Base-by-base conservation (phyloP, 2,888 invertebrate genomes). In the Noctuana brunneofusca region DNA sequence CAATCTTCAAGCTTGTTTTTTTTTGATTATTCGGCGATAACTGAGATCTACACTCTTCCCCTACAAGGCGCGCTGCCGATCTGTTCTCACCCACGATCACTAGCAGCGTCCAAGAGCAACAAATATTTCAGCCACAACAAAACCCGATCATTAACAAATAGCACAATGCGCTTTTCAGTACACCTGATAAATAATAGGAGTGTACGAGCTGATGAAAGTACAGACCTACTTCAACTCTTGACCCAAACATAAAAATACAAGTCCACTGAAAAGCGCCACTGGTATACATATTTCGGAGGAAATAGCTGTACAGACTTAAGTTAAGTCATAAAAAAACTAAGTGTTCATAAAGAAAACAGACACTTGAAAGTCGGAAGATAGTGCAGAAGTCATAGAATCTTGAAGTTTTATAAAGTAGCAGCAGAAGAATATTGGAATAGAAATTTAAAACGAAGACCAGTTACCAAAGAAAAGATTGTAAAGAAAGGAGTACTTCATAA, bases 41-140 rank as follows among this genome's bases (percentile, higher is more conserved):
- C n/a, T n/a, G n/a, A n/a, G n/a, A n/a, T n/a, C n/a, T n/a, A n/a
- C n/a, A n/a, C n/a, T n/a, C n/a, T n/a, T n/a, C n/a, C n/a, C n/a
- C n/a, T n/a, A n/a, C n/a, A n/a, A n/a, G n/a, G n/a, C n/a, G n/a
- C n/a, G n/a, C n/a, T n/a, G n/a, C n/a, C n/a, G n/a, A n/a, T n/a
- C n/a, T 84, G 80, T 84, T 84, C 69, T 86, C 84, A 64, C 70
- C 74, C 73, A 71, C 68, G 74, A 83, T 71, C 76, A 79, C 87
- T 87, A 76, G 83, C 83, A 81, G 87, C 80, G 89, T 86, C 80
- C 87, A 75, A 72, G 76, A 71, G 73, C 68, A 75, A 69, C 66
- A 74, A 69, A 71, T 64, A 67, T 66, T 74, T 71, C 67, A 73
- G 68, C 67, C 58, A 69, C 62, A 57, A 54, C 59, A 43, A 18